These are phyloP conservation scores for Notolepis coatsorum DNA, from an alignment of 2,797 vertebrate species.

Conservation along the genomic window DNA sequence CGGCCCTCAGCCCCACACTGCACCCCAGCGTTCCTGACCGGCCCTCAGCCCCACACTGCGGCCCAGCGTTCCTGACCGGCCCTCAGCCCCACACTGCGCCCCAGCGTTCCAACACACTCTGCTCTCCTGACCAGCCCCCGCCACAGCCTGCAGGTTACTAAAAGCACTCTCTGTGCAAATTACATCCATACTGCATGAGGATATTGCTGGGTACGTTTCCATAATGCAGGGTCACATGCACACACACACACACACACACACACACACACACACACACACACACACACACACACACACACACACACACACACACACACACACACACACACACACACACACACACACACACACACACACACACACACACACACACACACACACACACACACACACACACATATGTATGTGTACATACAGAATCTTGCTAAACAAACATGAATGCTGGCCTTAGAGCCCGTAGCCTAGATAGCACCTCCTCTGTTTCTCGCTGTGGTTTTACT, in stretches of 20 bases:
- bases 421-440: no score
- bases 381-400: background rate
- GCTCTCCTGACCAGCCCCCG: slow-evolving; percentile 27
- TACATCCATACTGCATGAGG: slow-evolving; percentile 59
- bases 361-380: background rate
- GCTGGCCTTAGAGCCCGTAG: slow-evolving; percentile 7
- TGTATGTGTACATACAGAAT: slow-evolving; percentile 30
- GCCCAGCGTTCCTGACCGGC: no score
- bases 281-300: background rate
- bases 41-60: no score
- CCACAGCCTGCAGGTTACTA: slow-evolving; percentile 16
- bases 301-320: slow-evolving; percentile 25
- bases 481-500: slow-evolving; percentile 50
- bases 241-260: background rate
- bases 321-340: background rate
- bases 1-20: no score
- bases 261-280: background rate
- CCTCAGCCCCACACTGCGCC: slow-evolving; percentile 13
- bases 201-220: slow-evolving; percentile 6
- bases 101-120: slow-evolving; percentile 38
- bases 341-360: background rate
- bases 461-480: slow-evolving; percentile 20
- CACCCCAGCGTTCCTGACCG: no score
- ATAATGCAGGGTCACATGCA: background rate
- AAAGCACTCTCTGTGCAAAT: slow-evolving; percentile 38